Evolutionary conservation across 1,140 invertebrate species (phyloP), one percentile per base, ranked within the genome.

Genomic region (Dufourea novaeangliae): DNA sequence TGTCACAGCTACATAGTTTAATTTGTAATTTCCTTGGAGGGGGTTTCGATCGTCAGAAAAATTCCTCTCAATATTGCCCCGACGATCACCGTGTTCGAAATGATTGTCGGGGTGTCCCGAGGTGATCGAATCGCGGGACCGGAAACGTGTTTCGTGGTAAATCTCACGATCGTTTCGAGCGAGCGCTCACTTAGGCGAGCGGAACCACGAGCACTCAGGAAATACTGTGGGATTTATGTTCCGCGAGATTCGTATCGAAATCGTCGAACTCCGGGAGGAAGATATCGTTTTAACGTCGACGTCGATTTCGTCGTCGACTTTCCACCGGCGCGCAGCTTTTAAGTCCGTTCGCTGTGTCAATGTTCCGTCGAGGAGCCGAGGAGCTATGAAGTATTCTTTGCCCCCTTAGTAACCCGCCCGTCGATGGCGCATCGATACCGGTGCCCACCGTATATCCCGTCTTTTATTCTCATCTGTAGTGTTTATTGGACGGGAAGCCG

Each of bases 201-300:
- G 17, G 6, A n/a, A 6, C 59, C 29, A 8, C 22, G 29, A 41
- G 3, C 32, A 63, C 41, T 52, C 25, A 11, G 10, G 32, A 50
- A 27, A 25, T 25, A 34, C 6, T n/a, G n/a, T 14, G 57, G 61
- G 44, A 72, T 72, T 52, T 52, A 32, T 63, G 41, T 27, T 46
- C 6, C 56, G 10, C 17, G 12, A 46, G 46, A 71, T 59, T 29
- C 39, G 12, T 20, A 12, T 71, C 46, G 67, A 56, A n/a, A 29
- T 57, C 17, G 44, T 41, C 34, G 17, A 56, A 57, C 22, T 56
- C 29, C 46, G 8, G n/a, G 11, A 0, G 0, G 46, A 22, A 57
- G 67, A 29, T 69, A 69, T 69, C 52, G 34, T 41, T 57, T 57
- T 17, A 57, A 57, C 54, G 29, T 57, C 54, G 27, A 17, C 7